These are phyloP conservation scores for Callimorpha dominula DNA, from an alignment of 2,888 invertebrate genomes.

Conservation along the genomic window DNA sequence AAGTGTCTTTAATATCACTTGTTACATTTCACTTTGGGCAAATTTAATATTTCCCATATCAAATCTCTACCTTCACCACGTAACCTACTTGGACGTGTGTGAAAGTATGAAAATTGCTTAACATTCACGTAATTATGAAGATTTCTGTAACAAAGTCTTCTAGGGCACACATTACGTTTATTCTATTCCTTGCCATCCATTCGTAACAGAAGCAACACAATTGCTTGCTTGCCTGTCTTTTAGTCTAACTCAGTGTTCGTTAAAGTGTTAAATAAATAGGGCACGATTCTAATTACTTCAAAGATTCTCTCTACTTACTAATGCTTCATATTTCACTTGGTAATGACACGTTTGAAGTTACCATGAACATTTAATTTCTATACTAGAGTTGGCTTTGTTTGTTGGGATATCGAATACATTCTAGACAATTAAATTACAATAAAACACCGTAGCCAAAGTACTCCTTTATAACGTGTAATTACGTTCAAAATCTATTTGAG, in stretches of 20 bases:
- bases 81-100: neutral
- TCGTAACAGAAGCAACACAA: neutral
- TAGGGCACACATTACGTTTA: neutral
- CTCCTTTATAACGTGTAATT: neutral
- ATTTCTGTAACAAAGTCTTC: neutral
- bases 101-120: neutral
- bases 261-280: too few species aligned
- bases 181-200: neutral
- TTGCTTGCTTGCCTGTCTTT: too few species aligned
- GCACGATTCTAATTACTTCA: too few species aligned
- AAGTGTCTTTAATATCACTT: too few species aligned
- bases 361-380: neutral
- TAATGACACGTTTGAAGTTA: neutral
- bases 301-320: neutral
- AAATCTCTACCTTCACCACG: neutral
- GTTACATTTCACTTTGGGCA: too few species aligned
- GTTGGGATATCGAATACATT: neutral
- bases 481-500: neutral
- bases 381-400: neutral
- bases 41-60: neutral
- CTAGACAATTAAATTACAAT: neutral
- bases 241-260: too few species aligned
- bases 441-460: neutral
- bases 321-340: neutral
- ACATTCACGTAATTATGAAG: neutral